phyloP scores from a whole-genome alignment of 2,797 vertebrate species.

The Sebastiscus albofasciatus region DNA sequence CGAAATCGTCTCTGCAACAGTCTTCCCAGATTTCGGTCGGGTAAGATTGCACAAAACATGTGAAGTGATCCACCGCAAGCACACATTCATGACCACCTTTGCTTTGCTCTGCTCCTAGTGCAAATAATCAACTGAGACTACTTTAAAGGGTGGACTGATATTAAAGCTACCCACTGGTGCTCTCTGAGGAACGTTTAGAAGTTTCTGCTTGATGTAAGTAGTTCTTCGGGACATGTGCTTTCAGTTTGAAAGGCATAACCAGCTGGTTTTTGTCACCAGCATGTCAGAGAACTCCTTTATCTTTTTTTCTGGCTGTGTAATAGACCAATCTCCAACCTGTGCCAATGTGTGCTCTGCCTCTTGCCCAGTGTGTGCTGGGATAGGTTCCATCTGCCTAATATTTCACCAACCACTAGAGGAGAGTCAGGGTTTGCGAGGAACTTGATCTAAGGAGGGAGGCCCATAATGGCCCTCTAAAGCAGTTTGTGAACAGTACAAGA shows the following conservation, averaged over 20 bases:
- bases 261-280: neutral
- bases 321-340: neutral
- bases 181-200: neutral
- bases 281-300: neutral
- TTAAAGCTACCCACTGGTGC: neutral
- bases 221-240: neutral
- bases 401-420: neutral
- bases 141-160: neutral
- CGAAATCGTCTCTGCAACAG: neutral
- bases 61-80: neutral
- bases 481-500: neutral
- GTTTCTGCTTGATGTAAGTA: neutral
- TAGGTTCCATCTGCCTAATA: neutral
- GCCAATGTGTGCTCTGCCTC: neutral
- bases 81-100: neutral
- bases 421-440: neutral
- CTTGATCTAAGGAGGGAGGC: neutral
- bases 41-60: neutral
- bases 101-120: constrained; percentile 5
- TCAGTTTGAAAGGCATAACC: neutral
- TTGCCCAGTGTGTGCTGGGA: neutral
- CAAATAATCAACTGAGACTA: neutral
- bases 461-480: neutral
- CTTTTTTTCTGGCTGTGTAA: neutral
- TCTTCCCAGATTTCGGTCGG: neutral